Evolutionary conservation across 2,888 invertebrate genomes (phyloP).

Genomic region (Antheraea yamamai): DNA sequence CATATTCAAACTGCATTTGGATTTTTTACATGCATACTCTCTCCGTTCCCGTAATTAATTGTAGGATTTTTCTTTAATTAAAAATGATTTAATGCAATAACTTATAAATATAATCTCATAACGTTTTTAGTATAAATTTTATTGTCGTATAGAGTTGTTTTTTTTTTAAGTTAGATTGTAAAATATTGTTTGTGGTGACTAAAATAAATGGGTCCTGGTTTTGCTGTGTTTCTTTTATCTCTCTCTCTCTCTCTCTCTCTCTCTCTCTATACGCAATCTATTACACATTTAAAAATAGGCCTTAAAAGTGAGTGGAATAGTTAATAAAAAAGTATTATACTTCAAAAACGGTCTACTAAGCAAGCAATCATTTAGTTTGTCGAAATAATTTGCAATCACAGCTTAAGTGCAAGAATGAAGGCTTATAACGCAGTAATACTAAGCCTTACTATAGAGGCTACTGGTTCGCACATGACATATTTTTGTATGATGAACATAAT

Average conservation of each 20-base stretch:
- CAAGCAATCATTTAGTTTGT: not conserved
- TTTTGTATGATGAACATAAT: too few relatives aligned
- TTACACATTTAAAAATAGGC: too few relatives aligned
- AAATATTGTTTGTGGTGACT: conserved; percentile 48
- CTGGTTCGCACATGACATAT: too few relatives aligned
- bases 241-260: not conserved
- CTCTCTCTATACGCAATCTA: not conserved
- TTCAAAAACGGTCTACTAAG: not conserved
- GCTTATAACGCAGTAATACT: too few relatives aligned
- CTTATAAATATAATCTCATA: conserved; percentile 25
- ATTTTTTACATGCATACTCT: not conserved
- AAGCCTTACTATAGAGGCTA: too few relatives aligned
- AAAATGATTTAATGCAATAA: not conserved
- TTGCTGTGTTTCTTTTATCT: conserved; percentile 68
- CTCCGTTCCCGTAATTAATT: not conserved
- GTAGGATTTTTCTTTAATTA: not conserved
- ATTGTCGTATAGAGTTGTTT: conserved; percentile 28
- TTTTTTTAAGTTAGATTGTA: conserved; percentile 37
- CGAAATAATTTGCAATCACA: not conserved
- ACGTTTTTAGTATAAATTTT: conserved; percentile 26
- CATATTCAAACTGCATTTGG: conserved; percentile 24
- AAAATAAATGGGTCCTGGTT: conserved; percentile 71
- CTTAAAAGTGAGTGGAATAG: too few relatives aligned
- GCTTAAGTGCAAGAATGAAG: too few relatives aligned
- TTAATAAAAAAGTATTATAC: too few relatives aligned